Conservation (phyloP, 2,888 invertebrate genomes). For the Thereva unica region DNA sequence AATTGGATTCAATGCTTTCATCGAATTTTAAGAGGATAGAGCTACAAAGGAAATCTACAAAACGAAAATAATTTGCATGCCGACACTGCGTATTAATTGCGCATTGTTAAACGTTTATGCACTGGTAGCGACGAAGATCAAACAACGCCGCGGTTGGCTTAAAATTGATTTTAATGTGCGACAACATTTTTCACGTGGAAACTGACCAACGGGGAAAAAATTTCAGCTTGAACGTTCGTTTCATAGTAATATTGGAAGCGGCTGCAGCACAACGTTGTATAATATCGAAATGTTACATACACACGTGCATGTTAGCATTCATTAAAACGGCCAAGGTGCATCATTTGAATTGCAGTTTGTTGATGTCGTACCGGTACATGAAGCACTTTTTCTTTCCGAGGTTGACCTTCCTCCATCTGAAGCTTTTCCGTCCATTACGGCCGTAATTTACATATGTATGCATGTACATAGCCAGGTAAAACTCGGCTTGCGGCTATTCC, state of each 20-base stretch:
- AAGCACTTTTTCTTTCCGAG: too few species aligned
- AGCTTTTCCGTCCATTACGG: not conserved
- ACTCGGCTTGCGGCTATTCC: not conserved
- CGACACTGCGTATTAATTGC: conserved; percentile 30
- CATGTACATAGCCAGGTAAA: not conserved
- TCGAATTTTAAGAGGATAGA: conserved; percentile 5
- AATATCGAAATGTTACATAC: too few species aligned
- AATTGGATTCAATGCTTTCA: not conserved
- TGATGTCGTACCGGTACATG: too few species aligned
- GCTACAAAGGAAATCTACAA: conserved; percentile 5
- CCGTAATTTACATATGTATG: not conserved
- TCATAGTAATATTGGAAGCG: conserved; percentile 14
- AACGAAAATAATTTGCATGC: conserved; percentile 35
- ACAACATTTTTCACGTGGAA: conserved; percentile 33
- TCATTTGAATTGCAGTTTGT: too few species aligned
- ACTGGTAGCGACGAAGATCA: conserved; percentile 10
- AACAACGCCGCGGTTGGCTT: conserved; percentile 23
- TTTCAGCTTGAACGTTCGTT: conserved; percentile 11
- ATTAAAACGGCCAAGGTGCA: too few species aligned
- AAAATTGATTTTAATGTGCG: conserved; percentile 23
- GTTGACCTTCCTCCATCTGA: too few species aligned
- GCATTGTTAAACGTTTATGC: conserved; percentile 27
- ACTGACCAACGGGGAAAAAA: conserved; percentile 25
- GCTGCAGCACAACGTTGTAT: too few species aligned
- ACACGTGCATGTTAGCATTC: too few species aligned